phyloP scores from a whole-genome alignment of 2,888 invertebrate genomes.

The Meandrusa payeni region DNA sequence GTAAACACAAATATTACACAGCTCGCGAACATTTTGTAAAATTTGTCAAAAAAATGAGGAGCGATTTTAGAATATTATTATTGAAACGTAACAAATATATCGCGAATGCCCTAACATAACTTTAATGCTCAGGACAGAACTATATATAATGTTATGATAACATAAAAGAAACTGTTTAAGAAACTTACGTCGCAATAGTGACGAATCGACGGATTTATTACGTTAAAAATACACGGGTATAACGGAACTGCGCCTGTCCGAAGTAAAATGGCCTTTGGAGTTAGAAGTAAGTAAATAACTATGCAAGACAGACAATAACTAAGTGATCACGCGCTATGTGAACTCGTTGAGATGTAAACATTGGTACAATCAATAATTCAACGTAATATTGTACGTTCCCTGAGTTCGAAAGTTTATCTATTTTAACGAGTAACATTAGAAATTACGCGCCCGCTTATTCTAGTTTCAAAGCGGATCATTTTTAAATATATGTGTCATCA shows the following conservation, averaged over 20 bases:
- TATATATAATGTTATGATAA: too few relatives aligned
- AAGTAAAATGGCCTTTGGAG: constrained; percentile 8
- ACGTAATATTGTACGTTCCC: constrained; percentile 40
- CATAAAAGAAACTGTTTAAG: too few relatives aligned
- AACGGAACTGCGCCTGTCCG: background rate
- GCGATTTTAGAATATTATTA: too few relatives aligned
- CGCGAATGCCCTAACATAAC: too few relatives aligned
- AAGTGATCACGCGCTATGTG: constrained; percentile 28
- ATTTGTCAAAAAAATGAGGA: too few relatives aligned
- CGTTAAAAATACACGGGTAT: background rate
- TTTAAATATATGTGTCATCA: constrained; percentile 6
- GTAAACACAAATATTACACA: constrained; percentile 55
- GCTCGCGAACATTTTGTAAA: constrained; percentile 30
- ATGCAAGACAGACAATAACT: constrained; percentile 21
- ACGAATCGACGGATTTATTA: too few relatives aligned
- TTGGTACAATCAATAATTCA: constrained; percentile 39
- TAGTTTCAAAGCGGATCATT: constrained; percentile 9
- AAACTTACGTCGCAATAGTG: too few relatives aligned
- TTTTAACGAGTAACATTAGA: constrained; percentile 41
- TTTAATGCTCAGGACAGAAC: too few relatives aligned
- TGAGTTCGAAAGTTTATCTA: constrained; percentile 45
- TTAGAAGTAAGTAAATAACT: constrained; percentile 20
- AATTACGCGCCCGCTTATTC: constrained; percentile 12
- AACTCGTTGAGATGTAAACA: constrained; percentile 29
- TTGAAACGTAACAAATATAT: too few relatives aligned